Percentiles rank a stretch among this genome's conserved stretches.
Conservation (phyloP, 2,797 vertebrate genomes). For the Ficedula albicollis region DNA sequence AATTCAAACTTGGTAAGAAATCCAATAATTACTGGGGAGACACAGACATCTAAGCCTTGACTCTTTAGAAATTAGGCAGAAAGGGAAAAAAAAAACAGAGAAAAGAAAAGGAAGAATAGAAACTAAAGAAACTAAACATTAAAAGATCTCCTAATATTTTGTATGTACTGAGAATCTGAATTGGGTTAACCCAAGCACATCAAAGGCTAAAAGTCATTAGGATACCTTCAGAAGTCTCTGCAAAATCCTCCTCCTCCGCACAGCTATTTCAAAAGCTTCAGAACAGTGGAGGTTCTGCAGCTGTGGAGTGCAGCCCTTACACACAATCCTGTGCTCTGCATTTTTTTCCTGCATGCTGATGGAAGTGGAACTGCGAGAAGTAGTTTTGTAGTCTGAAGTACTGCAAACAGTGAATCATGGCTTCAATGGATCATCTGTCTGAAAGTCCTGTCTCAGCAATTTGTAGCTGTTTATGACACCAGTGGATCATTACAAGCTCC, state of each 20-base stretch:
- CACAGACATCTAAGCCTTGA: neutral
- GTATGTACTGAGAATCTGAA: neutral
- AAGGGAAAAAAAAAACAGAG: neutral
- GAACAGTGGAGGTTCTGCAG: neutral
- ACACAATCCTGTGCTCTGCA: neutral
- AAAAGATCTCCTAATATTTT: neutral
- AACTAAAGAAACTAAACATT: neutral
- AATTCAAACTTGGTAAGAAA: neutral
- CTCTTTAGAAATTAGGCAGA: neutral
- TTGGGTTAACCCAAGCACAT: neutral
- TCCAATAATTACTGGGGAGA: neutral
- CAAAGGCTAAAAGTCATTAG: slow-evolving; percentile 8
- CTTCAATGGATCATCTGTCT: neutral
- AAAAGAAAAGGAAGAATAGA: neutral
- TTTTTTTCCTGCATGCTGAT: neutral
- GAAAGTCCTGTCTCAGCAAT: neutral
- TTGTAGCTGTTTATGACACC: neutral
- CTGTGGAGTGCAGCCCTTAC: neutral
- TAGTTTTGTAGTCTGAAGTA: neutral
- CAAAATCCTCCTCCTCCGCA: neutral
- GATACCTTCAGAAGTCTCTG: neutral
- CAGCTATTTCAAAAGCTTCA: neutral
- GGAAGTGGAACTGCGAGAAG: neutral
- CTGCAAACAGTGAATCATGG: neutral
- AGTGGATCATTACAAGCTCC: neutral